Conservation (phyloP, 2,797 vertebrate species). For the Enteromius unitaeniatus region DNA sequence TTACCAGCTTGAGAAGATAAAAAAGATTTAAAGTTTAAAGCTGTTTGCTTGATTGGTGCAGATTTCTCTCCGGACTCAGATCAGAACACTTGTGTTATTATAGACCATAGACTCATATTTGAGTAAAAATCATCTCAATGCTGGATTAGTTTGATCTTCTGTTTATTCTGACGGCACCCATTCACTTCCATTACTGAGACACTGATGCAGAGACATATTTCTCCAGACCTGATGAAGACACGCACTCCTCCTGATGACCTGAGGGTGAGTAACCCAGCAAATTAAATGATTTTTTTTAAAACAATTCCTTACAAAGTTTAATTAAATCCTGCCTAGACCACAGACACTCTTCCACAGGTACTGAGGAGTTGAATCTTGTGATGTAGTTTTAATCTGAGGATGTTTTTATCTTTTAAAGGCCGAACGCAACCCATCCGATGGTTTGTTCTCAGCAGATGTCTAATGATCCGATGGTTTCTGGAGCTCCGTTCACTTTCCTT, state of each 20-base stretch:
- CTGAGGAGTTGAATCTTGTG: neutral
- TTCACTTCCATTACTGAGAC: neutral
- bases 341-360: neutral
- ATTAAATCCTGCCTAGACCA: neutral
- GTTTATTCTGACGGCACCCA: neutral
- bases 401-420: neutral
- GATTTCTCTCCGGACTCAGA: no score
- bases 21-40: no score
- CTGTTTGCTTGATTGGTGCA: no score
- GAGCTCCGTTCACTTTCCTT: neutral
- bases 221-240: neutral
- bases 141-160: no score
- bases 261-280: neutral
- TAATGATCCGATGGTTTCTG: neutral
- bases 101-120: no score
- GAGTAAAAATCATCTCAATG: no score
- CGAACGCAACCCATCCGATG: neutral
- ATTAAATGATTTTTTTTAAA: neutral
- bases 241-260: neutral
- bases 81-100: no score
- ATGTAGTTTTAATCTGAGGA: neutral
- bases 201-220: no score
- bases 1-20: no score
- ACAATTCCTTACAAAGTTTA: neutral
- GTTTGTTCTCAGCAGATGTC: neutral